These are phyloP conservation scores for Anseranas semipalmata DNA, from an alignment of 2,113 vertebrate species.

Conservation along the genomic window DNA sequence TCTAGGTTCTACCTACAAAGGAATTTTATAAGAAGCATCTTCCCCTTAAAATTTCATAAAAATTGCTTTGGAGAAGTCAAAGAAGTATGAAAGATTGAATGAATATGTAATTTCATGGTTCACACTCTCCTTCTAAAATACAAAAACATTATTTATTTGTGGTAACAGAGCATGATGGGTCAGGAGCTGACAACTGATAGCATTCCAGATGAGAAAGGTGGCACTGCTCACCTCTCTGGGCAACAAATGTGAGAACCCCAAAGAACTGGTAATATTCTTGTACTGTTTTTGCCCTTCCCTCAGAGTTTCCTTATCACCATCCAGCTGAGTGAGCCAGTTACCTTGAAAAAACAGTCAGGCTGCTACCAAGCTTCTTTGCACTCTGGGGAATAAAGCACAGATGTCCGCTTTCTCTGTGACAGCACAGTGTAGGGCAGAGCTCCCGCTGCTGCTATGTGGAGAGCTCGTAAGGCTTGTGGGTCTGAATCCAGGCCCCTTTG, in stretches of 20 bases:
- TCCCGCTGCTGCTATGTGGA: neutral
- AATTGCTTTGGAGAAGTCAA: neutral
- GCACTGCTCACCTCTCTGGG: neutral
- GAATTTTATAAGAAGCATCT: neutral
- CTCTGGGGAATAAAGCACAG: neutral
- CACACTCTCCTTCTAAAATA: neutral
- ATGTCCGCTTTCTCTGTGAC: neutral
- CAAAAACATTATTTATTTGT: neutral
- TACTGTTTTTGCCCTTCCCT: neutral
- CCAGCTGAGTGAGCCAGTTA: neutral
- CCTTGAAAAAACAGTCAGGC: neutral
- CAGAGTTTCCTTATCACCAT: neutral
- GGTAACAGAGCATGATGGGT: neutral
- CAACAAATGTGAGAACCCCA: neutral
- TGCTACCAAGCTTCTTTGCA: neutral
- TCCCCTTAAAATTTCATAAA: neutral
- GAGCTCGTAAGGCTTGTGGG: neutral
- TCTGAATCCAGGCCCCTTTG: neutral
- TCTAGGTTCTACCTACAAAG: neutral
- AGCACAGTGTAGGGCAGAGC: neutral
- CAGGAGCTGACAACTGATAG: neutral
- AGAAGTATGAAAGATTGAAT: neutral
- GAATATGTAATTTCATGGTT: neutral
- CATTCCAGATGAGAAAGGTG: neutral
- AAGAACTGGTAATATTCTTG: neutral